A percentile compares a stretch with the other conserved stretches of the same genome.
These are phyloP conservation scores for Drosophila parvula DNA, from an alignment of 1,140 invertebrate species.

Conservation along the genomic window DNA sequence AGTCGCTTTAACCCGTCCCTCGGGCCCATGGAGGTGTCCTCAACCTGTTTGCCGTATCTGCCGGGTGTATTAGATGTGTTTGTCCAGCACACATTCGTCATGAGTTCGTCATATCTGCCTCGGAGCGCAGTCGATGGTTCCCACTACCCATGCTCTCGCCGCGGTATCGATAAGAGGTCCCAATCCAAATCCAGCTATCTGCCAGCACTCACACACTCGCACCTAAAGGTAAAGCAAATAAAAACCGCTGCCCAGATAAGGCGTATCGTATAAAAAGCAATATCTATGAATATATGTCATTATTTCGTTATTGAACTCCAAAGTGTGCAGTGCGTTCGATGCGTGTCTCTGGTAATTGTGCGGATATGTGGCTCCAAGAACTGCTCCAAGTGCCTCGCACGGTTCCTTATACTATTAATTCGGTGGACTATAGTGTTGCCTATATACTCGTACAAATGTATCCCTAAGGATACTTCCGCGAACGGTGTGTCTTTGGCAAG, in stretches of 20 bases:
- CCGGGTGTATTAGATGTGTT: constrained; percentile 50
- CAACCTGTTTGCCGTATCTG: constrained; percentile 54
- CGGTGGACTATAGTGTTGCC: constrained; percentile 4
- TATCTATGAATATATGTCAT: constrained; percentile 82
- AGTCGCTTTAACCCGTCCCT: constrained; percentile 21
- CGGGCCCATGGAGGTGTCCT: background rate
- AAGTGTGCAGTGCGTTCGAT: constrained; percentile 57
- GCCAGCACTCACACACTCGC: constrained; percentile 48
- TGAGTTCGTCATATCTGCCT: constrained; percentile 53
- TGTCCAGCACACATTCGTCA: constrained; percentile 61
- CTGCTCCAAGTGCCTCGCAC: background rate
- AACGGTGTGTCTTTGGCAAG: constrained; percentile 72
- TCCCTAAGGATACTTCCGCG: constrained; percentile 16
- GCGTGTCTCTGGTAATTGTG: constrained; percentile 4
- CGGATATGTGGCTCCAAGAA: constrained; percentile 4
- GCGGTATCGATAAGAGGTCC: constrained; percentile 68
- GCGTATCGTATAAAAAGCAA: constrained; percentile 80
- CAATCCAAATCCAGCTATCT: constrained; percentile 80
- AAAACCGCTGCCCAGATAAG: constrained; percentile 68
- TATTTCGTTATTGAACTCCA: constrained; percentile 81
- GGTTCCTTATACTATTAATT: background rate
- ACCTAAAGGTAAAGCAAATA: constrained; percentile 74
- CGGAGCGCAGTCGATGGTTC: constrained; percentile 18
- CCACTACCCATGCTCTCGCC: constrained; percentile 13
- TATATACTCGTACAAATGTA: background rate